Evolutionary conservation across 2,797 vertebrate species (phyloP), one percentile per base, ranked within the genome.

Genomic region (Crypturellus tataupa): DNA sequence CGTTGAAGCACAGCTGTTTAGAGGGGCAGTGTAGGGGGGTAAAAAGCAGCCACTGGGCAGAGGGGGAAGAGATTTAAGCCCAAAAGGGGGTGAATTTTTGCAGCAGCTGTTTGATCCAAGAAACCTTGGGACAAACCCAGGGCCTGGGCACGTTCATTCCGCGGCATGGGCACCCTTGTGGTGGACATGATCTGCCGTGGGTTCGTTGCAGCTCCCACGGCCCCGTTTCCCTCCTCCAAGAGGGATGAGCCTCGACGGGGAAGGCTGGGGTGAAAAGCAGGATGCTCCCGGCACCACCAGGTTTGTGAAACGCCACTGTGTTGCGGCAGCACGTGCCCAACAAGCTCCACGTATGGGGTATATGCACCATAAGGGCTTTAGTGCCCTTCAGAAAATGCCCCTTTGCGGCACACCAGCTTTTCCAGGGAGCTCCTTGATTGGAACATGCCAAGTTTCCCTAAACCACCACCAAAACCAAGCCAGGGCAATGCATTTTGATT

Each of bases 1-100:
- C 6, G 64, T 94, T n/a, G 25, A 85, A 94, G 87, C 33, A 60
- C 98, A 98, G 98, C 97, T 98, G 98, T 97, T 97, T 70, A 9
- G 40, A 58, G 64, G 25, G 18, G 20, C 51, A 47, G 58, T 33
- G 46, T 13, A 25, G 13, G 27, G n/a, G 51, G 31, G 68, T 35
- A 20, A 0, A 69, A 35, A 44, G 23, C 17, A 69, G 60, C 89
- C 3, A 1, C 71, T 10, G 0, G 55, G 51, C 67, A 70, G 72
- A 87, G 79, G 72, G 69, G 49, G 55, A 83, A 64, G 6, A 42
- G 67, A 89, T 89, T 93, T 94, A 90, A 95, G 53, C 31, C 0
- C 76, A 29, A 29, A 92, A 80, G 60, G 44, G 44, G 67, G 53
- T 18, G 75, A 89, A 81, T 94, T 96, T 87, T 90, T 80, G 17